These are phyloP conservation scores for Aegypius monachus DNA, from an alignment of 2,113 vertebrate genomes.

Conservation along the genomic window DNA sequence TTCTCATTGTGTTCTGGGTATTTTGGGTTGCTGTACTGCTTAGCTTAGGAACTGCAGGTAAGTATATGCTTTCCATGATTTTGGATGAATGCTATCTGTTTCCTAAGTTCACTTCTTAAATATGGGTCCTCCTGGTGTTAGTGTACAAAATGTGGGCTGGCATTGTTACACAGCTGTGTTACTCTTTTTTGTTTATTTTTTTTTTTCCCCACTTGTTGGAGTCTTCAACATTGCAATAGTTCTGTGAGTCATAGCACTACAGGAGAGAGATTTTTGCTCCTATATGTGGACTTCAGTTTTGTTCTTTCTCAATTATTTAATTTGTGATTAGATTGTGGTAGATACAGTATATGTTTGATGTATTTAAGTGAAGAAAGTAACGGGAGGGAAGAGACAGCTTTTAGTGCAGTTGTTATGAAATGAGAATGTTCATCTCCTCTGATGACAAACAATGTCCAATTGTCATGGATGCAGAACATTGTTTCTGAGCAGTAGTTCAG, in stretches of 20 bases:
- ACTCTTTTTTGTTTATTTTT: background rate
- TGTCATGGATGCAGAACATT: background rate
- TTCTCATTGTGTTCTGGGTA: conserved; percentile 76
- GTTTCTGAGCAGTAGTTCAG: background rate
- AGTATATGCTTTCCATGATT: background rate
- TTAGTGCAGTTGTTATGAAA: background rate
- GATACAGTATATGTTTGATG: background rate
- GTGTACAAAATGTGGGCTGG: background rate
- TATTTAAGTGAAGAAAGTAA: background rate
- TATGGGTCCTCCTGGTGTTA: background rate
- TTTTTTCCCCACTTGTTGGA: background rate
- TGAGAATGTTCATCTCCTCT: background rate
- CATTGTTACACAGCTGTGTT: background rate
- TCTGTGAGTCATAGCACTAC: background rate
- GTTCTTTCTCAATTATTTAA: background rate
- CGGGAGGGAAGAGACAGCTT: background rate
- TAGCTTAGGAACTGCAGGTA: conserved; percentile 80
- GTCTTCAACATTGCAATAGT: background rate
- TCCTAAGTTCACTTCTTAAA: background rate
- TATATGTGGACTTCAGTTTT: background rate
- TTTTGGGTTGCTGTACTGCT: conserved; percentile 80
- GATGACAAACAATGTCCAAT: background rate
- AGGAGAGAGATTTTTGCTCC: background rate
- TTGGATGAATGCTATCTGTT: background rate
- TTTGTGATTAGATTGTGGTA: background rate